These are phyloP conservation scores for Prietella phreatophila DNA, from an alignment of 2,113 vertebrate genomes.

Conservation along the genomic window DNA sequence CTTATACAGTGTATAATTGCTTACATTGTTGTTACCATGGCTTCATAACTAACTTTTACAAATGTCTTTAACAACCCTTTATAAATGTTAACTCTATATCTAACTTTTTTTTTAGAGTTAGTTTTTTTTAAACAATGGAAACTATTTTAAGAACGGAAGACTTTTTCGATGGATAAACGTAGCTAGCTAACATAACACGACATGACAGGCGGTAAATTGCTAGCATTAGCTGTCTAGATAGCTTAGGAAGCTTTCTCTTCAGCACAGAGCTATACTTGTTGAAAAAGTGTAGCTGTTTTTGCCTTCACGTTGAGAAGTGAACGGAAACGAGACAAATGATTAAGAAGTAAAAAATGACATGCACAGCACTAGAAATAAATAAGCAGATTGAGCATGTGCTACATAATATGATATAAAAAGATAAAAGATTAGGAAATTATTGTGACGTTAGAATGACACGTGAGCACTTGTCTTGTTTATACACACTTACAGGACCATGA, in stretches of 20 bases:
- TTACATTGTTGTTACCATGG: no score
- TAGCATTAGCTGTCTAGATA: background rate
- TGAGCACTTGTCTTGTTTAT: background rate
- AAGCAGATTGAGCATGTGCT: background rate
- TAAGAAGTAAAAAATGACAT: background rate
- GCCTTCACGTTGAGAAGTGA: background rate
- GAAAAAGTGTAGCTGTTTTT: background rate
- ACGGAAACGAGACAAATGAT: background rate
- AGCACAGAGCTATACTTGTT: background rate
- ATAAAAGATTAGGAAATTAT: background rate
- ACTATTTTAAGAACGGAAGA: no score
- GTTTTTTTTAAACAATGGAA: background rate
- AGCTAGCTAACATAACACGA: background rate
- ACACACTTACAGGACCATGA: background rate
- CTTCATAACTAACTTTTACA: no score
- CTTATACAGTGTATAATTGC: no score
- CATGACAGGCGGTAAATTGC: background rate
- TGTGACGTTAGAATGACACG: background rate
- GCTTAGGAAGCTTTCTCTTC: background rate
- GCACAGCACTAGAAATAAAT: background rate
- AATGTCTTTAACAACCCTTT: background rate
- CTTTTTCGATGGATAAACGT: background rate
- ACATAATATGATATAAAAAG: background rate
- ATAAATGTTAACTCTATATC: background rate
- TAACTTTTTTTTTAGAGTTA: background rate